Conservation (phyloP, 2,113 vertebrate genomes). For the Apeltes quadracus region DNA sequence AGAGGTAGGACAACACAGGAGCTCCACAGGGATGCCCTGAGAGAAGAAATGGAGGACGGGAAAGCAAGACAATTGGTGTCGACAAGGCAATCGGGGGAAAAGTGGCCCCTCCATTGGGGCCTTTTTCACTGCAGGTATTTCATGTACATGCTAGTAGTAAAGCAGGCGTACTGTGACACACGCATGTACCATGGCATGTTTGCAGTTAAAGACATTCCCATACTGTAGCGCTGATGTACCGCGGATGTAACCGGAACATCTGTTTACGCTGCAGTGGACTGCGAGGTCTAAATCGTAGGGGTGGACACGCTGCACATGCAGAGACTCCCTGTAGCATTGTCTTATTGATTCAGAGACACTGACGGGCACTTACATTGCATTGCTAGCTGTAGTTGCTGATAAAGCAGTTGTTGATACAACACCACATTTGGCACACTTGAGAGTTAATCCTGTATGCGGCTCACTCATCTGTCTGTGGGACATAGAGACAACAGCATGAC, state of each 20-base stretch:
- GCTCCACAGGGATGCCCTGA: constrained; percentile 98
- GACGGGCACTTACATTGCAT: constrained; percentile 97
- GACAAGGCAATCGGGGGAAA: constrained; percentile 14
- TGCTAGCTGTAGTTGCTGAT: constrained; percentile 99
- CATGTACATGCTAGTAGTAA: background rate
- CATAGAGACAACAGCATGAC: constrained; percentile 77
- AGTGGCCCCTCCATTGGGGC: constrained; percentile 16
- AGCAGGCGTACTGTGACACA: background rate
- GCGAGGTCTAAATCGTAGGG: constrained; percentile 16
- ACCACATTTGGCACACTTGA: constrained; percentile 99
- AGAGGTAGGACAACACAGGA: constrained; percentile 97
- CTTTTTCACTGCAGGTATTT: constrained; percentile 3
- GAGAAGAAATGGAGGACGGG: constrained; percentile 44
- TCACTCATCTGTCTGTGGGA: constrained; percentile 99
- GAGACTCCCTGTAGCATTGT: constrained; percentile 54
- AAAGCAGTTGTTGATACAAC: constrained; percentile 99
- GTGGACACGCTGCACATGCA: constrained; percentile 51
- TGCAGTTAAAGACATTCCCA: background rate
- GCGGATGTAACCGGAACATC: constrained; percentile 17
- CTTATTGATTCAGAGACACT: constrained; percentile 71
- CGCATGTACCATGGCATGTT: background rate
- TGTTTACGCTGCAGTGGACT: constrained; percentile 51
- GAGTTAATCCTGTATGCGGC: constrained; percentile 99
- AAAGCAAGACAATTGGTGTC: background rate
- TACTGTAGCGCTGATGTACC: background rate